Base-by-base conservation (phyloP, 2,113 vertebrate species). In the Scomber colias region DNA sequence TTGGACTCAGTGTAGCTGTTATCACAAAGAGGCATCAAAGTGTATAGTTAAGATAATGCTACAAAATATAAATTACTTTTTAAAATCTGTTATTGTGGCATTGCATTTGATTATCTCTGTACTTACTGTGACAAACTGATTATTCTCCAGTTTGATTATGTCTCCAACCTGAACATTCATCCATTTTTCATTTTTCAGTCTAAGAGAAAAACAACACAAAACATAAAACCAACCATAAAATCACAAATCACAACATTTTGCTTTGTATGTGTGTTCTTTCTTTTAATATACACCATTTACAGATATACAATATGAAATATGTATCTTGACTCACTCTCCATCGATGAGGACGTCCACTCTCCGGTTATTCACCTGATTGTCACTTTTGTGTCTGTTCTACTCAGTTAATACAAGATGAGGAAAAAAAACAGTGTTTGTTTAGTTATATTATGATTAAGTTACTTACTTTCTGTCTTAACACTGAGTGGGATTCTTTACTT, bases 131-230 rank as follows among this genome's bases (percentile, higher is more conserved):
- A 99, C 97, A 90, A 96, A 96, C 84, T 97, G 94, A 71, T 99
- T 96, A 77, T 96, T 98, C 90, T 97, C 93, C 90, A 99, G 91
- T 88, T 96, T 97, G 86, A 99, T 94, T 76, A 99, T 96, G 87
- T 99, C 97, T 17, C 98, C 98, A 31, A 99, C 97, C 90, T 97
- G 96, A 69, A 99, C 94, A 50, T 97, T 96, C 97, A 95, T 97
- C 98, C 97, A 99, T 92, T 96, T 97, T 75, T 97, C 96, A 15
- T 90, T 94, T 65, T 87, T 93, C 49, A 98, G 71, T 84, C 98
- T 99, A 89, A 40, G 54, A 75, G 48, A 10, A 65, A 63, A 13
- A 31, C 71, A 9, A 49, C 27, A 57, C 11, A 1, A 40, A 27
- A 69, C 6, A 79, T 7, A 16, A 30, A 48, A 50, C 19, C 30